These are phyloP conservation scores for Mormyrus iriodes DNA, from an alignment of 2,113 vertebrate genomes.

Conservation along the genomic window DNA sequence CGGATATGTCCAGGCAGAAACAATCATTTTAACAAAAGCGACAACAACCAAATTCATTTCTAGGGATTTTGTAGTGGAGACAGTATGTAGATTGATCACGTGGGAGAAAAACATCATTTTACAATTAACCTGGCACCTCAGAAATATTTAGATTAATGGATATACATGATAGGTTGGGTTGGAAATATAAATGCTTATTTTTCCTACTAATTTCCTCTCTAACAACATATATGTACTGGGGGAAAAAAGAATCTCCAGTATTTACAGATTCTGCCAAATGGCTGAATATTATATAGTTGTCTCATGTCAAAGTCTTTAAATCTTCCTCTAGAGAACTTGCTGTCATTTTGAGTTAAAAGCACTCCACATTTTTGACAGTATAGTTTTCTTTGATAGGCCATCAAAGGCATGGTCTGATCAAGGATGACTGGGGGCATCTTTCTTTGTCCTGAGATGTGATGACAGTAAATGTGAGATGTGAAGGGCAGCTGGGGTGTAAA, in stretches of 20 bases:
- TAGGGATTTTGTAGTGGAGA: not conserved
- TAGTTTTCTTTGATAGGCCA: conserved; percentile 61
- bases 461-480: conserved; percentile 52
- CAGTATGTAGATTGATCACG: not conserved
- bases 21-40: not conserved
- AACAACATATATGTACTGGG: not conserved
- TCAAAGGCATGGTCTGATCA: conserved; percentile 56
- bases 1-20: not conserved
- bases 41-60: not conserved
- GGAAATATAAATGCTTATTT: not conserved
- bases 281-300: conserved; percentile 45
- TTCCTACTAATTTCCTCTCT: not conserved
- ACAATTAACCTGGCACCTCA: not conserved
- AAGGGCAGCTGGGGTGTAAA: conserved; percentile 47
- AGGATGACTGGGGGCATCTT: conserved; percentile 56
- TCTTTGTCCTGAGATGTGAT: conserved; percentile 56
- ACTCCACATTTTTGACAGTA: conserved; percentile 48
- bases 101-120: not conserved
- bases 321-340: conserved; percentile 51
- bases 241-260: conserved; percentile 35
- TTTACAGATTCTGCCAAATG: conserved; percentile 50
- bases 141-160: not conserved
- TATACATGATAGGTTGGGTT: not conserved
- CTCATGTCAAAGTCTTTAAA: conserved; percentile 49
- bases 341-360: conserved; percentile 53